Base-by-base conservation (phyloP, 2,113 vertebrate species). In the Myotis lucifugus region DNA sequence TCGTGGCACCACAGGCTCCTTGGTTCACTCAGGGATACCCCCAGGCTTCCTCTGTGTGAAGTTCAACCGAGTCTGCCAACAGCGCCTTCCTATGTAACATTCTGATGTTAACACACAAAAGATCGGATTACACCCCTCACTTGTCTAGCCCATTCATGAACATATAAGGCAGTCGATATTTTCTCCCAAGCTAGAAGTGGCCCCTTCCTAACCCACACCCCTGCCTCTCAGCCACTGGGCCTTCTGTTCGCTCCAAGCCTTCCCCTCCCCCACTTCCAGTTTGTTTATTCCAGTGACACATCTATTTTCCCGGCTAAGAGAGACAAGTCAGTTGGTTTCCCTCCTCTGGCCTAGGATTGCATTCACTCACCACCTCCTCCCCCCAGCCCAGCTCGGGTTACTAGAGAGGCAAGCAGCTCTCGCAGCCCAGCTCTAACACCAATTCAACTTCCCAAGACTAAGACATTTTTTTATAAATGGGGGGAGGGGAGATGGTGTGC, bases 201-300 rank as follows among this genome's bases (percentile, higher is more conserved):
- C 94, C 83, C 54, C 48, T 96, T 93, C 78, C 89, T 82, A 88
- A 88, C 32, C 9, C 6, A 78, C 54, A 50, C 5, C 1, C 10
- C 64, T 32, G 90, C 72, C 79, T 87, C 85, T 66, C 72, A 82
- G 81, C 59, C 37, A 42, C 59, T 90, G 37, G 67, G 66, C 91
- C 42, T 91, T 81, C 10, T 15, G 56, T 66, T 94, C 84, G 21
- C 66, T 19, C 83, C 59, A 79, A 76, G 27, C 46, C 54, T 2
- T 18, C 90, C 96, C 96, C 48, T 76, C 92, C 95, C 95, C 96
- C 95, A 92, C 23, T 46, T 12, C 67, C 67, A 93, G 85, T 91
- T 93, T 96, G 92, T 95, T 96, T 97, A 96, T 96, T 83, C 94
- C 95, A 96, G 74, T 72, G 93, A 92, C 88, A 96, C 91, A 85